These are phyloP conservation scores for Tribolium madens DNA, from an alignment of 1,140 invertebrate genomes.

Conservation along the genomic window DNA sequence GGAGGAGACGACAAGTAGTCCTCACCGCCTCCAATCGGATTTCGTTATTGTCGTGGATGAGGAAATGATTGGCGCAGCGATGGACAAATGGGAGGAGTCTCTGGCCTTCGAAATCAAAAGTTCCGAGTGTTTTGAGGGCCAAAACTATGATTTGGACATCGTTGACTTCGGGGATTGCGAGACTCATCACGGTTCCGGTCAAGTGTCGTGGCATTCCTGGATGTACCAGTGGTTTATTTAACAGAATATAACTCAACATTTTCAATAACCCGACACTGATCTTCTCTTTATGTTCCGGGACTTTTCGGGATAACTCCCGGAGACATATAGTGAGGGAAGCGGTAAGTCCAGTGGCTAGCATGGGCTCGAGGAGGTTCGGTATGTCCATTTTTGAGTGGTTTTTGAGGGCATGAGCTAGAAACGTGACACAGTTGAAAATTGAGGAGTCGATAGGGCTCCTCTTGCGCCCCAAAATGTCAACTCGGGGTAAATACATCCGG, in stretches of 20 bases:
- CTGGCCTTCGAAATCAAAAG: constrained; percentile 97
- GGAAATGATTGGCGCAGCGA: constrained; percentile 91
- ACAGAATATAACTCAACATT: constrained; percentile 88
- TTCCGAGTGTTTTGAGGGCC: constrained; percentile 93
- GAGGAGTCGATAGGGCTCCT: constrained; percentile 84
- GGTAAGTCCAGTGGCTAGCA: constrained; percentile 92
- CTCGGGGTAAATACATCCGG: constrained; percentile 82
- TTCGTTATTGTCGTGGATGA: constrained; percentile 90
- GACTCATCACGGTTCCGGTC: constrained; percentile 63
- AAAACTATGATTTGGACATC: constrained; percentile 90
- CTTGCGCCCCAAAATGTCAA: constrained; percentile 80
- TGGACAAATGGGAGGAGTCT: constrained; percentile 92
- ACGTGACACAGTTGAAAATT: constrained; percentile 95
- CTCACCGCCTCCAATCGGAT: constrained; percentile 94
- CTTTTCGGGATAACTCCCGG: constrained; percentile 88
- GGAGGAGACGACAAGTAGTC: constrained; percentile 90
- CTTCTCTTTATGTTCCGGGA: constrained; percentile 88
- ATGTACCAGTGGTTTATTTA: constrained; percentile 87
- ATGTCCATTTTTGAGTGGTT: constrained; percentile 79
- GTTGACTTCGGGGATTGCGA: constrained; percentile 68
- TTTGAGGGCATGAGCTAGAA: constrained; percentile 88
- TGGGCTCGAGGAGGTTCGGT: constrained; percentile 87
- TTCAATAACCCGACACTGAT: constrained; percentile 93
- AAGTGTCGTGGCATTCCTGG: constrained; percentile 78
- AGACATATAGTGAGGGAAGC: constrained; percentile 91